A percentile compares a stretch with the other conserved stretches of the same genome.
These are phyloP conservation scores for Zelostemma sp. DNA, from an alignment of 1,140 invertebrate genomes.

Conservation along the genomic window DNA sequence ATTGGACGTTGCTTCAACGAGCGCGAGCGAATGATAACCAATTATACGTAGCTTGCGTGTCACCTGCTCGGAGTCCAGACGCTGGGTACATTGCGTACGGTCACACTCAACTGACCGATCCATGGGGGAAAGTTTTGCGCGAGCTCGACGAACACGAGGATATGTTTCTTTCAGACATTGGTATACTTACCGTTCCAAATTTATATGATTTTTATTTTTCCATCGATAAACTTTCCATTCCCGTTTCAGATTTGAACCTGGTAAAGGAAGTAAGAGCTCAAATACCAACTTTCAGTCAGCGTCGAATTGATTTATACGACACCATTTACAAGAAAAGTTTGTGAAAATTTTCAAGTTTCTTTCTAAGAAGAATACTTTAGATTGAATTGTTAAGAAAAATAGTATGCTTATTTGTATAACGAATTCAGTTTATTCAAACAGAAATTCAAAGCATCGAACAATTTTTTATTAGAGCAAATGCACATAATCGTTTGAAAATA, in stretches of 20 bases:
- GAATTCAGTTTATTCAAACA: too few species aligned
- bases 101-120: constrained; percentile 86
- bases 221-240: too few species aligned
- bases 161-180: constrained; percentile 82
- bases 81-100: constrained; percentile 91
- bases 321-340: constrained; percentile 66
- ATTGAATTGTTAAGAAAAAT: too few species aligned
- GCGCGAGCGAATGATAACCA: constrained; percentile 91
- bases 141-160: constrained; percentile 80
- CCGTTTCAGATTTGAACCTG: constrained; percentile 82
- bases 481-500: too few species aligned
- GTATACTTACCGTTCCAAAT: constrained; percentile 59
- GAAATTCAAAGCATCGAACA: too few species aligned
- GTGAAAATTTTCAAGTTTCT: too few species aligned
- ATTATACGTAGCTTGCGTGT: constrained; percentile 80
- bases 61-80: constrained; percentile 80
- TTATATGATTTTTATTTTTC: constrained; percentile 43
- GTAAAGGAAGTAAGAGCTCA: constrained; percentile 83
- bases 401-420: too few species aligned
- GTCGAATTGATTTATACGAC: constrained; percentile 85
- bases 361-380: too few species aligned
- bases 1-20: constrained; percentile 90
- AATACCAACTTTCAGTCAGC: constrained; percentile 84
- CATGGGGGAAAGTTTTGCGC: constrained; percentile 86
- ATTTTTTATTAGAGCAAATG: too few species aligned